Percentiles rank a stretch among this genome's conserved stretches.
These are phyloP conservation scores for Sebastes nivosus DNA, from an alignment of 2,797 vertebrate species.

Conservation along the genomic window DNA sequence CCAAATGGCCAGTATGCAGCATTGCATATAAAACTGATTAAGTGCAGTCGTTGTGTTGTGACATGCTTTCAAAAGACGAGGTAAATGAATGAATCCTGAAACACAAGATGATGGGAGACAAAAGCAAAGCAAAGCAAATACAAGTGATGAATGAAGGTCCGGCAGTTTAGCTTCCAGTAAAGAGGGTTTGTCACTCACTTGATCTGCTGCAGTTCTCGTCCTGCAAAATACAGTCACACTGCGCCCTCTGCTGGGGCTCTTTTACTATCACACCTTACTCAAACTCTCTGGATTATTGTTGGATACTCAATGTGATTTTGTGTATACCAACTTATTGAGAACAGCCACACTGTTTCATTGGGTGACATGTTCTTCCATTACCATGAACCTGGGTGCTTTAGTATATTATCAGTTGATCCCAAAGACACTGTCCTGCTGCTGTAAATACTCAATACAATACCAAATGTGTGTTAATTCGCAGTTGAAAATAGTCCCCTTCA, in stretches of 20 bases:
- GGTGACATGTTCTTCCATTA: not conserved
- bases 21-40: not conserved
- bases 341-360: not conserved
- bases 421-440: not conserved
- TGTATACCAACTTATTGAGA: not conserved
- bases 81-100: not conserved
- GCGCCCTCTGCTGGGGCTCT: conserved; percentile 5
- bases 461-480: not conserved
- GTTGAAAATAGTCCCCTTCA: not conserved
- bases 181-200: not conserved
- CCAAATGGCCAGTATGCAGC: not conserved
- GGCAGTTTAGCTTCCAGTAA: not conserved
- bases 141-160: not conserved
- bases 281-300: not conserved
- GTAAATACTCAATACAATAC: not conserved
- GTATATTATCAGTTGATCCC: not conserved
- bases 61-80: not conserved
- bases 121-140: not conserved
- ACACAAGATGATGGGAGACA: not conserved
- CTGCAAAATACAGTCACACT: not conserved
- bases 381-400: not conserved
- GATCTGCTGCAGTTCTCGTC: not conserved
- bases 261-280: not conserved
- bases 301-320: not conserved
- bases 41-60: not conserved